Base-by-base conservation (phyloP, 2,888 invertebrate genomes). In the Oxystoma pomonae region DNA sequence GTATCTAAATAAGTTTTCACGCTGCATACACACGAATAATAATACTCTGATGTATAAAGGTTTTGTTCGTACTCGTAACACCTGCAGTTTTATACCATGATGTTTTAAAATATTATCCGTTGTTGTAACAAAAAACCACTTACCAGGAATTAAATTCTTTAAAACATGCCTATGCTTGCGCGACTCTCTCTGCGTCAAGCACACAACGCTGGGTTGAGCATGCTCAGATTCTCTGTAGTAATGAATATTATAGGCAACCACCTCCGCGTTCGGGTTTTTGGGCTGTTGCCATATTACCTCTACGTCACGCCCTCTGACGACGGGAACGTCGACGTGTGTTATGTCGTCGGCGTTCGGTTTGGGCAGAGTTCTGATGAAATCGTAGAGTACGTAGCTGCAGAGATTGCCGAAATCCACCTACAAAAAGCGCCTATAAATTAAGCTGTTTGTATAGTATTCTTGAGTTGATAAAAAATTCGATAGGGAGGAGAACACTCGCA, bases 181-280 rank as follows among this genome's bases (percentile, higher is more conserved):
- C 7, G 50, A n/a, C 51, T 60, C 61, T 52, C 60, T 58, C 22
- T 63, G 55, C 0, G 83, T 79, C 0, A 86, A 78, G 71, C 90
- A 90, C n/a, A 78, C 76, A 1, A 72, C 73, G 1, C 70, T 70
- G 17, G 77, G 77, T 56, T 77, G 77, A 1, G 78, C 75, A 61
- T 79, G 76, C 55, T 75, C 76, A 16, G 76, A 70, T 58, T 80
- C 78, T 61, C 78, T 78, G 65, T 80, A 81, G 71, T 86, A 84
- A 67, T 86, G 83, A 12, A 89, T 75, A 19, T 83, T 81, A 74
- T 89, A 91, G 0, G 85, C 83, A 5, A 90, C 79, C 3, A 89
- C 84, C 1, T 86, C 73, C 0, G 88, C 87, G 74, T 91, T 92
- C 0, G 90, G 87, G 20, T 81, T 67, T n/a, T 71, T 69, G 0